A percentile compares a stretch with the other conserved stretches of the same genome.
These are phyloP conservation scores for Deilephila elpenor DNA, from an alignment of 2,888 invertebrate species.

Conservation along the genomic window DNA sequence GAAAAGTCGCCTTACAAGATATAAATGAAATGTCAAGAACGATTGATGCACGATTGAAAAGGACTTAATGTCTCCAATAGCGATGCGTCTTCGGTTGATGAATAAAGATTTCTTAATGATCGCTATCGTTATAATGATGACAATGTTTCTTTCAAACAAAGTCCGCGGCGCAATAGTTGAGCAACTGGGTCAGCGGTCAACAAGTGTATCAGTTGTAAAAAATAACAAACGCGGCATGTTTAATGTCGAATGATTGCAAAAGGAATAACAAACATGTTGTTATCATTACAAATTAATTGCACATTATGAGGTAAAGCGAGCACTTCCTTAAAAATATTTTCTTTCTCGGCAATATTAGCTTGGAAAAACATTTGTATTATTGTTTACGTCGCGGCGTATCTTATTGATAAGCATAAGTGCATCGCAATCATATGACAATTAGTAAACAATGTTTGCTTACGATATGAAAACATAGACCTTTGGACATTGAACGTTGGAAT, in stretches of 20 bases:
- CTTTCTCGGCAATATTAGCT: neutral
- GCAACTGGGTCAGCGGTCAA: slow-evolving; percentile 47
- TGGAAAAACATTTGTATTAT: neutral
- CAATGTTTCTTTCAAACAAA: slow-evolving; percentile 46
- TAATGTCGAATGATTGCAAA: slow-evolving; percentile 31
- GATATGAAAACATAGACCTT: slow-evolving; percentile 15
- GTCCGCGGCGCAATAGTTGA: slow-evolving; percentile 44
- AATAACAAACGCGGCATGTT: slow-evolving; percentile 40
- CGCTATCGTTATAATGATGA: slow-evolving; percentile 44
- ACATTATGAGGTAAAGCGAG: neutral
- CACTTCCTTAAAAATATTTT: neutral
- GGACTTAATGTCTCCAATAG: slow-evolving; percentile 52
- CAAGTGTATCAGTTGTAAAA: slow-evolving; percentile 42
- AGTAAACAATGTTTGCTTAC: slow-evolving; percentile 25
- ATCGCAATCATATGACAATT: slow-evolving; percentile 9
- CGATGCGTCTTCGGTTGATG: slow-evolving; percentile 50
- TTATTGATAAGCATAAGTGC: slow-evolving; percentile 18
- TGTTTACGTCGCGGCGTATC: neutral
- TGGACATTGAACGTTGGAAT: neutral
- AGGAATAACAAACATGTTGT: slow-evolving; percentile 8
- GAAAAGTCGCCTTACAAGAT: slow-evolving; percentile 39
- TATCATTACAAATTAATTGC: neutral
- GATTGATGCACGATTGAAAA: slow-evolving; percentile 55
- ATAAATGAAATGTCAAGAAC: slow-evolving; percentile 69
- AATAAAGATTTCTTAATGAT: slow-evolving; percentile 48